Evolutionary conservation across 2,888 invertebrate species (phyloP), one percentile per base, ranked within the genome.

Genomic region (Rhagophthalmus giganteus): DNA sequence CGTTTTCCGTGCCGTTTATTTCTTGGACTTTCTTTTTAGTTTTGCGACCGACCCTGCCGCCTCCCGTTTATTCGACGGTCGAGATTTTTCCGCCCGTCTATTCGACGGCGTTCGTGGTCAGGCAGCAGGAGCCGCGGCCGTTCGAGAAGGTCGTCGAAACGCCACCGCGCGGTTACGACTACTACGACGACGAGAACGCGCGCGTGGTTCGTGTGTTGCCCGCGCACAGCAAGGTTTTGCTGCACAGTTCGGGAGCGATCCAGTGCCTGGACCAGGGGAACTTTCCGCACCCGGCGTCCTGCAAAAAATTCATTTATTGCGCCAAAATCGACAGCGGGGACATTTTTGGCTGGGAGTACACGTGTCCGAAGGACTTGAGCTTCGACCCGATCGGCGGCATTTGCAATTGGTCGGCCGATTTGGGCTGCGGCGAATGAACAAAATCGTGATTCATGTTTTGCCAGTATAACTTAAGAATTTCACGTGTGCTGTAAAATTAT

Each of bases 231-330:
- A 85, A 86, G 69, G 83, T 84, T 14, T 71, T 83, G 33, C 74
- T 86, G 5, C 81, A 84, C 65, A 79, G 78, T n/a, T 79, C 82
- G 70, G 90, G 89, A 16, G 81, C 82, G 41, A 87, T 94, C 60
- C 86, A 89, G 61, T 94, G 94, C 69, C 75, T 90, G 48, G 93
- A 94, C 72, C 87, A 90, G 62, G 94, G 94, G 26, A 93, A 90
- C 72, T 94, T 93, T 76, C 89, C 93, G 0, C 94, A 94, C 77
- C 94, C 94, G 1, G 80, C 85, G 9, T 92, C 90, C 0, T 94
- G 94, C 73, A 88, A 87, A 74, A 92, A 92, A 74, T 94, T 94
- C 73, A 92, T 94, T 64, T 90, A 90, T 11, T 94, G 94, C 74
- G 91, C 93, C 14, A 82, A 81, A 71, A 85, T 89, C 78, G 90